These are phyloP conservation scores for Megaustenia siamemsis DNA, from an alignment of 2,888 invertebrate genomes.

Conservation along the genomic window DNA sequence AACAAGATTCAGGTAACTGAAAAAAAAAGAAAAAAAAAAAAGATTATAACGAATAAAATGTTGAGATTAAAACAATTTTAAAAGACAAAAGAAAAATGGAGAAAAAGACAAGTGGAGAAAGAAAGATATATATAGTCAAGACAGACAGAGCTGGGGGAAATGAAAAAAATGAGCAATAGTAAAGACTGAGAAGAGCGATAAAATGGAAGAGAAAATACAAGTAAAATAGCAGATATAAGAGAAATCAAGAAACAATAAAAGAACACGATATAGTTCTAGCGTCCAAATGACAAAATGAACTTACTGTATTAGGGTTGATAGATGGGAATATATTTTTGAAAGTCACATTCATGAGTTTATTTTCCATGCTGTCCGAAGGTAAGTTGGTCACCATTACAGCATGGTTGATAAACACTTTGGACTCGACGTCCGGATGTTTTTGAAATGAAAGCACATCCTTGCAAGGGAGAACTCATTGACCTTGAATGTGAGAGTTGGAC, in stretches of 20 bases:
- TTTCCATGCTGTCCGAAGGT: slow-evolving; percentile 87
- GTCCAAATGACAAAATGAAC: slow-evolving; percentile 61
- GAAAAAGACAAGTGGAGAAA: too few species aligned
- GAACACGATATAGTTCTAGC: neutral
- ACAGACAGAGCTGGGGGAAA: neutral
- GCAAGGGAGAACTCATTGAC: slow-evolving; percentile 88
- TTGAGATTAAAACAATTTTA: too few species aligned
- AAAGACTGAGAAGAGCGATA: neutral
- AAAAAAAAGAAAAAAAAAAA: too few species aligned
- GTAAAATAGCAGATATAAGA: neutral
- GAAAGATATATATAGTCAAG: too few species aligned
- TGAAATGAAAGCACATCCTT: slow-evolving; percentile 90
- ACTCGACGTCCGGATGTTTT: slow-evolving; percentile 85
- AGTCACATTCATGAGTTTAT: slow-evolving; percentile 92
- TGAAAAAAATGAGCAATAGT: too few species aligned
- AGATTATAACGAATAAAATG: too few species aligned
- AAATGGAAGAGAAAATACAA: neutral
- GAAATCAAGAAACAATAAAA: neutral
- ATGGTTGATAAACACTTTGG: slow-evolving; percentile 88
- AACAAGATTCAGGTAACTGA: too few species aligned
- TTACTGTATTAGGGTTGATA: slow-evolving; percentile 93
- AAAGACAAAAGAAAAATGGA: too few species aligned
- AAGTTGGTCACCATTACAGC: slow-evolving; percentile 89
- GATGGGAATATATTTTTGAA: slow-evolving; percentile 99
- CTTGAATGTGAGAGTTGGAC: slow-evolving; percentile 95